Base-by-base conservation (phyloP, 1,140 invertebrate species). In the Mycetomoellerius zeteki region DNA sequence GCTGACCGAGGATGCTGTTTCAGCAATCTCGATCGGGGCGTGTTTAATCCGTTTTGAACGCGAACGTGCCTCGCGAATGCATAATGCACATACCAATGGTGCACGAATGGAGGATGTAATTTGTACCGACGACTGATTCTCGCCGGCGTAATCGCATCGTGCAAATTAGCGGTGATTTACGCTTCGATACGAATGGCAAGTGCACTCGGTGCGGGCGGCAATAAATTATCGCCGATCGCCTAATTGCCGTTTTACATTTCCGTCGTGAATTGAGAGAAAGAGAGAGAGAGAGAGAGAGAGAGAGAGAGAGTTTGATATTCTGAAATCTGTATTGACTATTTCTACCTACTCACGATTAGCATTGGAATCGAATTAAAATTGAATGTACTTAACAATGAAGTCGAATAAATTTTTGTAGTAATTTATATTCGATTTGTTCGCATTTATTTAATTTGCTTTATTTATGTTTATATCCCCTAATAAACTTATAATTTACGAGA, bases 121-220 rank as follows among this genome's bases (percentile, higher is more conserved):
- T 89, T 81, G 87, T 89, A 90, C 77, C 84, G 30, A 50, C 52
- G 69, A 64, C 56, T 89, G 87, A 89, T 89, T 88, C 76, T 80
- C 71, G 33, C 62, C 43, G 71, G 80, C 71, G 71, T 86, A 89
- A 86, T 90, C 77, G 80, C 72, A n/a, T 52, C 88, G 88, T 33
- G 67, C 77, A 90, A 90, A 90, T 90, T 90, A 90, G 77, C 76
- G 56, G 56, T 89, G 87, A 88, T 90, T 90, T 90, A 90, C 87
- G 88, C 64, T 89, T 86, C 86, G 88, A 90, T 89, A 86, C 76
- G 84, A 89, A 89, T 58, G 71, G 72, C 71, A 69, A 89, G 73
- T 81, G 69, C 69, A 88, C 27, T 80, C 33, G 76, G 27, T 50
- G 47, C 64, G 47, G 43, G 77, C 37, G 69, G 43, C 88, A 56